A percentile compares a stretch with the other conserved stretches of the same genome.
phyloP scores from a whole-genome alignment of 2,888 invertebrate species.

The Dicroscelio sp. region DNA sequence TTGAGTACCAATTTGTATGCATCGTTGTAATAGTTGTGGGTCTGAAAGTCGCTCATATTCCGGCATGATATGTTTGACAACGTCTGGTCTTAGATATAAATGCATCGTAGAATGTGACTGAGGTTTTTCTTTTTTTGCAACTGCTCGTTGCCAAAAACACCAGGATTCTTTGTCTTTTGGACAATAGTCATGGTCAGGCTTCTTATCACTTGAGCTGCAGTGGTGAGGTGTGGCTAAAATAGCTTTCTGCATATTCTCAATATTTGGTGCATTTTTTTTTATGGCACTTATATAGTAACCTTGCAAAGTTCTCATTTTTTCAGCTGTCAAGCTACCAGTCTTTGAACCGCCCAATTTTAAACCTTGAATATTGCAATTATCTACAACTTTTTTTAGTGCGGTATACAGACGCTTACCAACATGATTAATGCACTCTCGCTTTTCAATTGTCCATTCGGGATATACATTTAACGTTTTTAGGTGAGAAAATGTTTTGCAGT shows the following conservation, averaged over 20 bases:
- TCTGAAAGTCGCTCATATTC: background rate
- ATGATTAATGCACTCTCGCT: conserved; percentile 34
- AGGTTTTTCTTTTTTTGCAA: background rate
- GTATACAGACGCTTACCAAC: conserved; percentile 28
- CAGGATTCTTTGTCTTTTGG: background rate
- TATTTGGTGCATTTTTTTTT: background rate
- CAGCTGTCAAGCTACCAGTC: conserved; percentile 43
- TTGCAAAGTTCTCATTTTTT: conserved; percentile 56
- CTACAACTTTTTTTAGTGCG: conserved; percentile 33
- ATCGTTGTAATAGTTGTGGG: background rate
- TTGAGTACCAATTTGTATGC: background rate
- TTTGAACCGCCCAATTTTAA: conserved; percentile 13
- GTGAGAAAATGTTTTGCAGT: conserved; percentile 24
- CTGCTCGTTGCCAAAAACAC: conserved; percentile 45
- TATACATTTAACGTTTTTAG: conserved; percentile 31
- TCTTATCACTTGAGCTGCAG: conserved; percentile 55
- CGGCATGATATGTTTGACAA: background rate
- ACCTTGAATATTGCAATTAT: background rate
- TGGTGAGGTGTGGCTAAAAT: conserved; percentile 66
- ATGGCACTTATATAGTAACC: conserved; percentile 25
- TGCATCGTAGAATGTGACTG: background rate
- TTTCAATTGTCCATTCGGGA: background rate
- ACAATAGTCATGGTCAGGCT: conserved; percentile 35
- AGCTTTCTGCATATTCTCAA: conserved; percentile 69
- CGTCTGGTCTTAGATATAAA: conserved; percentile 1